Evolutionary conservation across 1,140 invertebrate species (phyloP), one percentile per base, ranked within the genome.

Genomic region (Bombus soroeensis): DNA sequence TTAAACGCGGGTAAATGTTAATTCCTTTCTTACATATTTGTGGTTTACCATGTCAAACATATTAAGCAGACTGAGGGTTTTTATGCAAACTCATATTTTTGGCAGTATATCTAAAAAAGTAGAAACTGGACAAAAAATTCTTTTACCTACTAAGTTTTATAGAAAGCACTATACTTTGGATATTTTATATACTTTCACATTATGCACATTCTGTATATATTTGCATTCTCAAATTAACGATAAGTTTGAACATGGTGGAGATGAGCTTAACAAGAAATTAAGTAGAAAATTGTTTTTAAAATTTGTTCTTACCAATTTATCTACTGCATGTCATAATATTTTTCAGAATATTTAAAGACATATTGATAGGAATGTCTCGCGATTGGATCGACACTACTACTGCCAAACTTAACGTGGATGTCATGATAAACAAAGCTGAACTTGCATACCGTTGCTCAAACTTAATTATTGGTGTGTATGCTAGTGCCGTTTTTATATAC

Each of bases 361-460:
- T 89, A 18, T 39, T 90, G n/a, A 66, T 8, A 3, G 9, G 32
- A 22, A 89, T 90, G 77, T 73, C 62, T 25, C 39, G 78, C 2
- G 89, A 90, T 39, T 89, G 88, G 88, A 32, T 3, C 32, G 15
- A 89, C 15, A 62, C 37, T 68, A 72, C 64, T 9, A 41, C 3
- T 28, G 15, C n/a, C 1, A 74, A 81, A 15, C 12, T 39, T 5
- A 66, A 39, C 28, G 25, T 53, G 18, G 13, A 64, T 1, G 18
- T 22, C 3, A 89, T 89, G 88, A 76, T 75, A 13, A 79, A 74
- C 1, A 89, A 87, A 47, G 73, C 75, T 6, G 3, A 68, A 1
- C 57, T 89, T 32, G 66, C 88, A 37, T 70, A 84, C 70, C 77
- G 66, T 41, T 90, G 28, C 9, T 89, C 88, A 4, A 87, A 89